These are phyloP conservation scores for Yponomeuta cagnagella DNA, from an alignment of 2,888 invertebrate genomes.

Conservation along the genomic window DNA sequence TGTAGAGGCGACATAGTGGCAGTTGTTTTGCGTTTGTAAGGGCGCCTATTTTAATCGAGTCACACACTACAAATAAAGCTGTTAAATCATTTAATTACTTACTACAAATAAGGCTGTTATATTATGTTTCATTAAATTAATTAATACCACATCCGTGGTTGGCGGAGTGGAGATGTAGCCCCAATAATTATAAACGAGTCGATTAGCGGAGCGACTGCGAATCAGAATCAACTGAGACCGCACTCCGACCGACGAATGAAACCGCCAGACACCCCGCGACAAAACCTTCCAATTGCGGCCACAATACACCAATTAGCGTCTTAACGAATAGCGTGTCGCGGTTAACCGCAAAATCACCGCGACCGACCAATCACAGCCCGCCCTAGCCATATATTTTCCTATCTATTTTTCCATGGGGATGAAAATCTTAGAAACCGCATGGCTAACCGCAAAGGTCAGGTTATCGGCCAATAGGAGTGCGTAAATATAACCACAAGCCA, in stretches of 20 bases:
- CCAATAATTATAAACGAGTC: slow-evolving; percentile 20
- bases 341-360: slow-evolving; percentile 69
- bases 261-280: slow-evolving; percentile 14
- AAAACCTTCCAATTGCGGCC: slow-evolving; percentile 40
- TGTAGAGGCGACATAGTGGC: not conserved
- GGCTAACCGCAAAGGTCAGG: slow-evolving; percentile 75
- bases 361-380: slow-evolving; percentile 57
- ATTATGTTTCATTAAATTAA: not conserved
- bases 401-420: slow-evolving; percentile 68
- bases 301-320: slow-evolving; percentile 59
- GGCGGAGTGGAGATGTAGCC: slow-evolving; percentile 21
- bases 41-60: too few relatives aligned
- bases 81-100: too few relatives aligned
- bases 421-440: slow-evolving; percentile 79
- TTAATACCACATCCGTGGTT: slow-evolving; percentile 5
- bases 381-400: slow-evolving; percentile 58
- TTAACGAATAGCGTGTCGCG: slow-evolving; percentile 70
- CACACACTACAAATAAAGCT: too few relatives aligned
- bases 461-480: slow-evolving; percentile 76
- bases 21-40: too few relatives aligned
- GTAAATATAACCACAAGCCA: slow-evolving; percentile 78
- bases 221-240: slow-evolving; percentile 35
- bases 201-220: slow-evolving; percentile 24
- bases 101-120: not conserved
- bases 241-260: slow-evolving; percentile 53